phyloP scores from a whole-genome alignment of 2,797 vertebrate genomes.

The Gallinago stenura region DNA sequence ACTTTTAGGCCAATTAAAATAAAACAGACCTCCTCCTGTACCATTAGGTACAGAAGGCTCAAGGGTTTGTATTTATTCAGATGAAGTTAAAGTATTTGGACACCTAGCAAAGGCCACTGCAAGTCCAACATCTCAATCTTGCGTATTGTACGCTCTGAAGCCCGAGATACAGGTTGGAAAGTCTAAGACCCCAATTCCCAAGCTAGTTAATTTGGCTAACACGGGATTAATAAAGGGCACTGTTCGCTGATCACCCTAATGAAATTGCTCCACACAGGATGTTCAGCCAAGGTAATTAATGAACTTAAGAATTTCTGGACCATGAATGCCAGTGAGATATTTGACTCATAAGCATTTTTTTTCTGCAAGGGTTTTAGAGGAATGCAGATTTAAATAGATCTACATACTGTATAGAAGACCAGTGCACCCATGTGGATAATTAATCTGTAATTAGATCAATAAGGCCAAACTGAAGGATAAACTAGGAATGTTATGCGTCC shows the following conservation, averaged over 20 bases:
- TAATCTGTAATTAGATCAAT: conserved; percentile 50
- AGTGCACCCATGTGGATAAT: conserved; percentile 45
- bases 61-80: neutral
- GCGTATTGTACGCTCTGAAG: neutral
- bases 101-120: neutral
- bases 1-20: neutral
- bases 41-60: neutral
- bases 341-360: neutral
- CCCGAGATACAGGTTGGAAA: neutral
- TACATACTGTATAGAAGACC: neutral
- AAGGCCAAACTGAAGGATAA: conserved; percentile 41
- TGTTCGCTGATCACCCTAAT: conserved; percentile 2
- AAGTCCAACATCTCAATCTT: neutral
- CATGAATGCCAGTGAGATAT: conserved; percentile 5
- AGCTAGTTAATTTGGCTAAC: neutral
- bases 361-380: conserved; percentile 4
- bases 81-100: neutral
- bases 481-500: neutral
- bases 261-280: conserved; percentile 2
- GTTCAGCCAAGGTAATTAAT: conserved; percentile 51
- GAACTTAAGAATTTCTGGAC: conserved; percentile 40
- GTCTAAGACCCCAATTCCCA: neutral
- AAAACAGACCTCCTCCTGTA: neutral
- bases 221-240: conserved; percentile 8
- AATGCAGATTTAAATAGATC: neutral